Evolutionary conservation across 2,888 invertebrate genomes (phyloP), one percentile per base, ranked within the genome.

Genomic region (Thumatha senex): DNA sequence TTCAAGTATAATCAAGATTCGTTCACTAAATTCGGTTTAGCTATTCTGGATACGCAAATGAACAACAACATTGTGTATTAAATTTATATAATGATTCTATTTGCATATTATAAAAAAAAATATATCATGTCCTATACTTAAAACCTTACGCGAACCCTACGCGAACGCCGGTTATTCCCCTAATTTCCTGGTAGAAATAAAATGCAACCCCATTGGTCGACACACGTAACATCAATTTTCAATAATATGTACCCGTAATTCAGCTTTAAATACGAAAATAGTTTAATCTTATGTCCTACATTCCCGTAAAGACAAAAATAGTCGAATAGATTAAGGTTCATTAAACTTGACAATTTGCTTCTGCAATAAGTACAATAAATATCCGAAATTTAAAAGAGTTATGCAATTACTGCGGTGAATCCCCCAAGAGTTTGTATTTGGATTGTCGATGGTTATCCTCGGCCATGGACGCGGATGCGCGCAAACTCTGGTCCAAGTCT

Each of bases 381-480:
- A 24, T 24, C 18, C 18, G 5, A 24, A 24, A 24, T 24, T 4
- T 24, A 5, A 24, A 24, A 24, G 5, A 24, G 18, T 24, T 24
- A 24, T 24, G 18, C 30, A 10, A 40, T 46, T 40, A 46, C n/a
- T 46, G 46, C 14, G 38, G 42, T 46, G 46, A 40, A 45, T 41
- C 38, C n/a, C 58, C 73, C 30, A 70, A 62, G 29, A 71, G 63
- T 48, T 80, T 84, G 67, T 67, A 78, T 13, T 71, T 66, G 38
- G 86, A 84, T 38, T 79, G 80, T 12, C 80, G 73, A 56, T 74
- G 80, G 9, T 66, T 65, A 1, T 86, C 80, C 10, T 81, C 85
- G 2, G 84, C 81, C 0, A 72, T 77, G 2, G 86, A 86, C 0
- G 76, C 78, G 0, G 86, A 76, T 5, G 84, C 82, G 1, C 86